Percentiles rank a stretch among this genome's conserved stretches.
Conservation (phyloP, 2,797 vertebrate genomes). For the Parambassis ranga region DNA sequence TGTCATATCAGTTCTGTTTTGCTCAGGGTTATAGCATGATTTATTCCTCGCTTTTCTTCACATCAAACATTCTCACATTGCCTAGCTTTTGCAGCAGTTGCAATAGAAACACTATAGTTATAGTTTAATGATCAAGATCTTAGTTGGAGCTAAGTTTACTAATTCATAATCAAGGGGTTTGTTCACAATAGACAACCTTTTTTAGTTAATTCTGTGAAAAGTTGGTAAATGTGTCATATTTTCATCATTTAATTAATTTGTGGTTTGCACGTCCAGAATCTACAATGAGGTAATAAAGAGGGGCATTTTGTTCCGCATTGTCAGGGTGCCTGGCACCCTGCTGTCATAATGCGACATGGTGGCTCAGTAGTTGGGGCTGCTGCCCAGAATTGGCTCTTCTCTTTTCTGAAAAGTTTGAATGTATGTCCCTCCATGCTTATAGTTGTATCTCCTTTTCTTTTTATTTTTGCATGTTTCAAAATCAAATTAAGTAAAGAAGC, state of each 20-base stretch:
- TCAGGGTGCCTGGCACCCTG: background rate
- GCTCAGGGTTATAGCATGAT: constrained; percentile 41
- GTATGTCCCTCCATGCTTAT: background rate
- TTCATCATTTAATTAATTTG: constrained; percentile 25
- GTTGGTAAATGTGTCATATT: constrained; percentile 35
- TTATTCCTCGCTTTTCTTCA: constrained; percentile 27
- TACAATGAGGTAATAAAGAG: constrained; percentile 33
- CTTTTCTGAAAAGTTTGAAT: background rate
- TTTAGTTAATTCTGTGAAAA: constrained; percentile 17
- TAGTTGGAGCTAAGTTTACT: constrained; percentile 13
- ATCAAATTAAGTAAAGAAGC: background rate
- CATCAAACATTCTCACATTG: constrained; percentile 28
- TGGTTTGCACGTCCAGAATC: constrained; percentile 25
- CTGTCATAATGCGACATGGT: background rate
- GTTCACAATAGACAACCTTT: background rate
- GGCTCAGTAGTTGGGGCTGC: background rate
- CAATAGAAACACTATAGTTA: too few relatives aligned
- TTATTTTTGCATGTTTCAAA: background rate
- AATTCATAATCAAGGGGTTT: constrained; percentile 17
- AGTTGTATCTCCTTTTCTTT: background rate
- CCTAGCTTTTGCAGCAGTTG: constrained; percentile 1
- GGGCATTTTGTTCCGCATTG: constrained; percentile 15
- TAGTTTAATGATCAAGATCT: too few relatives aligned
- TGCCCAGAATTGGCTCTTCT: background rate
- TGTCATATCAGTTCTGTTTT: constrained; percentile 18